Percentiles rank a stretch among this genome's conserved stretches.
Conservation (phyloP, 53 echinoderm and acorn worm genomes). For the Apostichopus leukothele region DNA sequence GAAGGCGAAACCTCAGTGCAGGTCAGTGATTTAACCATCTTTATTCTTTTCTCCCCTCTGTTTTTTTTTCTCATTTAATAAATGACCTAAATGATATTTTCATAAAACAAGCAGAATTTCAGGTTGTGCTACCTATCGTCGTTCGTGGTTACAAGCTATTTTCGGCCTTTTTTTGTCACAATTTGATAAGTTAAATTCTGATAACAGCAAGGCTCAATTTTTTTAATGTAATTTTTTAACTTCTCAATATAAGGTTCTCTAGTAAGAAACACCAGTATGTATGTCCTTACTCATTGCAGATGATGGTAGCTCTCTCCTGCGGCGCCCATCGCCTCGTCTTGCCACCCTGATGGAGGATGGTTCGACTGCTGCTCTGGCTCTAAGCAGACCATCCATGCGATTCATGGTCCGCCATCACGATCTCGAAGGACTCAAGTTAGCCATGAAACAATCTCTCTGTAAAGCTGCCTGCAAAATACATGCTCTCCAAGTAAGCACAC, state of each 20-base stretch:
- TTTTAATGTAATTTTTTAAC: neutral
- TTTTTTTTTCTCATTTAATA: too few species aligned
- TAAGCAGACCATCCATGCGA: conserved; percentile 79
- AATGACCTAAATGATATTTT: too few species aligned
- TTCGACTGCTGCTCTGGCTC: conserved; percentile 60
- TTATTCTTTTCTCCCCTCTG: too few species aligned
- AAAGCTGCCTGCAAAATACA: conserved; percentile 96
- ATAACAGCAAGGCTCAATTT: too few species aligned
- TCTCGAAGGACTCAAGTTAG: conserved; percentile 83
- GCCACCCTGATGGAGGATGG: conserved; percentile 84
- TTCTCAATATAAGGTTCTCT: too few species aligned
- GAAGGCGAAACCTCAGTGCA: conserved; percentile 87
- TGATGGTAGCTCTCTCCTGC: conserved; percentile 88
- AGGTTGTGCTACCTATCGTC: too few species aligned
- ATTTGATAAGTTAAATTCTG: too few species aligned
- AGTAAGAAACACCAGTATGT: too few species aligned
- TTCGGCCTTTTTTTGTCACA: too few species aligned
- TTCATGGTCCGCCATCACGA: conserved; percentile 92
- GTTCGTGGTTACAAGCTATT: too few species aligned
- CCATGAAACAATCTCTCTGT: conserved; percentile 91
- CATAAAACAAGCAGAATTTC: too few species aligned
- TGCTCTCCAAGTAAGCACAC: conserved; percentile 70
- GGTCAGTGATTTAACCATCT: conserved; percentile 49
- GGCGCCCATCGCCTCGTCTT: conserved; percentile 80
- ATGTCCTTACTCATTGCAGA: conserved; percentile 44